Conservation (phyloP, 2,888 invertebrate species). For the Bombyx huttoni region DNA sequence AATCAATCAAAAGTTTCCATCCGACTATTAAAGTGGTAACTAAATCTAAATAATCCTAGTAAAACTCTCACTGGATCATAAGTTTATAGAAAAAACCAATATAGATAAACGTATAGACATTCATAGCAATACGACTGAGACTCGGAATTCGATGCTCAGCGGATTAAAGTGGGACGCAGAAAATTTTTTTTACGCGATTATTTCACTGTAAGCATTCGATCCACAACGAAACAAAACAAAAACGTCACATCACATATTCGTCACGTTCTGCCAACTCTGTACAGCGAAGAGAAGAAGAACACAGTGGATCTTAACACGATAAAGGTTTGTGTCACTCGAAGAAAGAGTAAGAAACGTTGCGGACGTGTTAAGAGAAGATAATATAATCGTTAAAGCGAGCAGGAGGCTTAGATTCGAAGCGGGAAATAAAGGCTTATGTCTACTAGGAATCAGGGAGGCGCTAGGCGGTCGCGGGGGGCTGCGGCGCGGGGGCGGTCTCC, state of each 20-base stretch:
- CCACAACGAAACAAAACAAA: slow-evolving; percentile 5
- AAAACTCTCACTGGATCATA: slow-evolving; percentile 15
- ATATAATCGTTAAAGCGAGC: neutral
- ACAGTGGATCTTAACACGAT: slow-evolving; percentile 7
- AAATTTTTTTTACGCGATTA: too few relatives aligned
- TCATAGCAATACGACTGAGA: neutral
- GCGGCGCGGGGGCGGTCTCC: slow-evolving; percentile 11
- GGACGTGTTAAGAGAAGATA: neutral
- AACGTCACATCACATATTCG: slow-evolving; percentile 11
- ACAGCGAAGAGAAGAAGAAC: slow-evolving; percentile 38
- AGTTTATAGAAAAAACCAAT: neutral
- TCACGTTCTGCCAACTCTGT: slow-evolving; percentile 38
- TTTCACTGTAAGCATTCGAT: neutral
- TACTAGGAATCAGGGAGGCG: too few relatives aligned
- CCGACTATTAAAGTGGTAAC: neutral
- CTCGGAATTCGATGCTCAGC: too few relatives aligned
- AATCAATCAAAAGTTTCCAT: neutral
- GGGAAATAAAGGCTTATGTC: neutral
- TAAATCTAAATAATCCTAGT: slow-evolving; percentile 5
- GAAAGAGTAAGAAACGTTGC: neutral
- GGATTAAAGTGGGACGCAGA: too few relatives aligned
- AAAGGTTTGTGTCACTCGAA: neutral
- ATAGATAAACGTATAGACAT: slow-evolving; percentile 1
- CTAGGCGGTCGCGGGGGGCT: too few relatives aligned
- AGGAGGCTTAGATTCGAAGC: neutral